A percentile compares a stretch with the other conserved stretches of the same genome.
These are phyloP conservation scores for Chromoteleia sp. DNA, from an alignment of 2,888 invertebrate genomes.

Conservation along the genomic window DNA sequence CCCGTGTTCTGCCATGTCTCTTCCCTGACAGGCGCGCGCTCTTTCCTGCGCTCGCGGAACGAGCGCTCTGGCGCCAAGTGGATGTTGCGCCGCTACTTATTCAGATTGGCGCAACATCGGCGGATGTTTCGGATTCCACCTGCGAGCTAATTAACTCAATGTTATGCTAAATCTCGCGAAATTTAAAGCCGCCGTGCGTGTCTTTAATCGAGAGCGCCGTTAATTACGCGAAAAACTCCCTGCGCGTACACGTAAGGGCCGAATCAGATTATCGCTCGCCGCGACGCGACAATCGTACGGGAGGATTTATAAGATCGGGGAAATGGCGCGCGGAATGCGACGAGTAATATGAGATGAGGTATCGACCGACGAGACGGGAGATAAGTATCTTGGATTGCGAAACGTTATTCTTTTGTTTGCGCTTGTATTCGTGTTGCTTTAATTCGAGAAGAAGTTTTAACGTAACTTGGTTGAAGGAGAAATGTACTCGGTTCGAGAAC, in stretches of 20 bases:
- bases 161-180: conserved; percentile 83
- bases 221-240: conserved; percentile 59
- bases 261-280: background rate
- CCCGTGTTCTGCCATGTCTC: conserved; percentile 73
- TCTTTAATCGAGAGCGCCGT: conserved; percentile 59
- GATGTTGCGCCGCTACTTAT: conserved; percentile 72
- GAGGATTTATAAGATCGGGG: conserved; percentile 2
- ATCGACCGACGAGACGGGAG: no score
- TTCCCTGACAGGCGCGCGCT: conserved; percentile 69
- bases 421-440: no score
- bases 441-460: no score
- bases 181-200: conserved; percentile 75
- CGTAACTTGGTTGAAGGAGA: no score
- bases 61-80: conserved; percentile 81
- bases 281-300: background rate
- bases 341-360: background rate
- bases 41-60: conserved; percentile 73
- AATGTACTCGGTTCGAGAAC: no score
- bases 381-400: no score
- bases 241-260: background rate
- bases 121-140: conserved; percentile 82
- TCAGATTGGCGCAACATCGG: conserved; percentile 48
- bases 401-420: no score
- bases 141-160: conserved; percentile 82
- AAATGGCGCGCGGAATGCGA: conserved; percentile 12